Percentiles rank a stretch among this genome's conserved stretches.
phyloP scores from a whole-genome alignment of 2,797 vertebrate genomes.

The Sus cebifrons region DNA sequence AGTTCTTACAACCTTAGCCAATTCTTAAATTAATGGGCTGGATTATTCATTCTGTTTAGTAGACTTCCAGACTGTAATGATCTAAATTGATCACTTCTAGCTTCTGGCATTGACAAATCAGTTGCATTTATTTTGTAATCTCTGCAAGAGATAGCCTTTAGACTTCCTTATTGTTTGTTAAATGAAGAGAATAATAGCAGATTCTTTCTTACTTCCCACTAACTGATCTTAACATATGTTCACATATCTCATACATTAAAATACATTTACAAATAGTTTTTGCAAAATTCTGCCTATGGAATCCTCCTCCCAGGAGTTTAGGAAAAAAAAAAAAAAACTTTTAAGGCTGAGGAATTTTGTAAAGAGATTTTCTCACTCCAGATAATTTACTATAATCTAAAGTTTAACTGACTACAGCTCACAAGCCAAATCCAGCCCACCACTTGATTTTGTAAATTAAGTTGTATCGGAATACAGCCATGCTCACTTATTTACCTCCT shows the following conservation, averaged over 20 bases:
- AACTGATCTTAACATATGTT: background rate
- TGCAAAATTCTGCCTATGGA: background rate
- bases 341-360: background rate
- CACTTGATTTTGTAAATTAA: background rate
- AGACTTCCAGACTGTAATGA: slow-evolving; percentile 66
- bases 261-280: slow-evolving; percentile 33
- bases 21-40: slow-evolving; percentile 83
- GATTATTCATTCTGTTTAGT: slow-evolving; percentile 83
- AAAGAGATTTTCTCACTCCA: background rate
- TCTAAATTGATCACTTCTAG: slow-evolving; percentile 75
- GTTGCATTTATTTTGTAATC: slow-evolving; percentile 78
- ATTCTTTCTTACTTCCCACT: slow-evolving; percentile 1
- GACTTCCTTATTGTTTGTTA: slow-evolving; percentile 63
- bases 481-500: too few relatives aligned
- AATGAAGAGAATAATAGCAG: slow-evolving; percentile 48
- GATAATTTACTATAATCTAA: background rate
- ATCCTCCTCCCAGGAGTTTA: background rate
- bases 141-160: slow-evolving; percentile 70
- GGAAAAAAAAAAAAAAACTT: background rate
- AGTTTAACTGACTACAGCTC: background rate
- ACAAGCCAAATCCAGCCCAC: background rate
- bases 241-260: background rate
- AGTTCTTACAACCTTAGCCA: slow-evolving; percentile 75
- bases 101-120: slow-evolving; percentile 81
- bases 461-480: background rate